These are phyloP conservation scores for Orthonychiurus folsomi DNA, from an alignment of 2,888 invertebrate species.

Conservation along the genomic window DNA sequence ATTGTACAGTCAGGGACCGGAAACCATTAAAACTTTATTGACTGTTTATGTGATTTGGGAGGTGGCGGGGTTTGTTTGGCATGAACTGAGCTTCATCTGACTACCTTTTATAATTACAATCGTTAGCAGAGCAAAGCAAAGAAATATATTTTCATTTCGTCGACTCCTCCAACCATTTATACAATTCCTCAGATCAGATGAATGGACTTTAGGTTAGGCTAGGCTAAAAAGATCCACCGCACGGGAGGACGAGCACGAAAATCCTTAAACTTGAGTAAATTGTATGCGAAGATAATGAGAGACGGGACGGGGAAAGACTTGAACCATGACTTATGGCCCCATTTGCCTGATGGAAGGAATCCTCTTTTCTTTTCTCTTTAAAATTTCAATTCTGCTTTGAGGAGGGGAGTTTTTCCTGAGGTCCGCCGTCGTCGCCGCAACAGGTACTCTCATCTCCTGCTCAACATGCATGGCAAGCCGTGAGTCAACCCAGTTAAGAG, in stretches of 20 bases:
- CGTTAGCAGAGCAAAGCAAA: neutral
- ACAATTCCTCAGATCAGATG: too few species aligned
- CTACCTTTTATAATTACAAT: neutral
- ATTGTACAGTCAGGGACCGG: neutral
- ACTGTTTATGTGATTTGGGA: neutral
- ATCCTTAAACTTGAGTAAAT: neutral
- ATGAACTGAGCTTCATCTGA: too few species aligned
- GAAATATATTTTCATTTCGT: neutral
- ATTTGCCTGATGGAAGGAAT: neutral
- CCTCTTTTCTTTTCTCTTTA: slow-evolving; percentile 1
- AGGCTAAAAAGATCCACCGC: too few species aligned
- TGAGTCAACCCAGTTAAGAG: neutral
- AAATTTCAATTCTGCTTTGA: neutral
- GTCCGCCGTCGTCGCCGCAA: too few species aligned
- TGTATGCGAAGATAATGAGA: neutral
- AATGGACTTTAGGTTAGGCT: too few species aligned
- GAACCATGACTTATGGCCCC: neutral
- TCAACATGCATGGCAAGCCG: neutral
- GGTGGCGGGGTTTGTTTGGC: too few species aligned
- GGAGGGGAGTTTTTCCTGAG: neutral
- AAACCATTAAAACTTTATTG: neutral
- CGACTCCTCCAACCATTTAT: neutral
- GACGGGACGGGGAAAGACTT: neutral
- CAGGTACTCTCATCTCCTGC: neutral
- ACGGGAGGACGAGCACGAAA: too few species aligned